These are phyloP conservation scores for Rhingia campestris DNA, from an alignment of 2,888 invertebrate species.

Conservation along the genomic window DNA sequence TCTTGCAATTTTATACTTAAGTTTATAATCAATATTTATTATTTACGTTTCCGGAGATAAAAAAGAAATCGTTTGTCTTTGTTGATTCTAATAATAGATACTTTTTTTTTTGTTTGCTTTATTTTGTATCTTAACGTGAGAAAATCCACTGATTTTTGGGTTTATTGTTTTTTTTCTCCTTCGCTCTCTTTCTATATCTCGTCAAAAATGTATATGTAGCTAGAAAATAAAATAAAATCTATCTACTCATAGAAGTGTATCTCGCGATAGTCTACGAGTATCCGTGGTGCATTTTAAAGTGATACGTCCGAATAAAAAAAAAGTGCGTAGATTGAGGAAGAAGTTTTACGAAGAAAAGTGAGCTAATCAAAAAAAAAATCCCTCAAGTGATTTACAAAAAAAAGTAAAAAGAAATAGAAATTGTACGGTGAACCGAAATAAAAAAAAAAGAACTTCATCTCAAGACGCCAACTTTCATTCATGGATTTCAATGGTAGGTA, in stretches of 20 bases:
- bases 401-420: neutral
- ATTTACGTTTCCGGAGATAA: conserved; percentile 36
- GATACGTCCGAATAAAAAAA: conserved; percentile 6
- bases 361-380: conserved; percentile 1
- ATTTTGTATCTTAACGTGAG: conserved; percentile 50
- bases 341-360: conserved; percentile 24
- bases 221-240: conserved; percentile 25
- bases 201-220: conserved; percentile 14
- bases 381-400: conserved; percentile 22
- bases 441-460: conserved; percentile 44
- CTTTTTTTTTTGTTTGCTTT: conserved; percentile 16
- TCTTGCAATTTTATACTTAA: neutral
- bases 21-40: conserved; percentile 47
- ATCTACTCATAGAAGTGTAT: conserved; percentile 40
- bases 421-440: conserved; percentile 5
- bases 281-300: conserved; percentile 58
- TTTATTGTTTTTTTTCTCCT: conserved; percentile 31
- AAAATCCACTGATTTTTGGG: conserved; percentile 55
- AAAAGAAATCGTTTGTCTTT: conserved; percentile 21
- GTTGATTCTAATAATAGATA: conserved; percentile 56
- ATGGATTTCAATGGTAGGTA: conserved; percentile 73
- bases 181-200: conserved; percentile 48
- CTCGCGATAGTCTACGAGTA: conserved; percentile 27
- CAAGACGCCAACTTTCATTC: conserved; percentile 61
- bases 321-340: conserved; percentile 29